phyloP scores from a whole-genome alignment of 2,113 vertebrate species.

The Butorides virescens region DNA sequence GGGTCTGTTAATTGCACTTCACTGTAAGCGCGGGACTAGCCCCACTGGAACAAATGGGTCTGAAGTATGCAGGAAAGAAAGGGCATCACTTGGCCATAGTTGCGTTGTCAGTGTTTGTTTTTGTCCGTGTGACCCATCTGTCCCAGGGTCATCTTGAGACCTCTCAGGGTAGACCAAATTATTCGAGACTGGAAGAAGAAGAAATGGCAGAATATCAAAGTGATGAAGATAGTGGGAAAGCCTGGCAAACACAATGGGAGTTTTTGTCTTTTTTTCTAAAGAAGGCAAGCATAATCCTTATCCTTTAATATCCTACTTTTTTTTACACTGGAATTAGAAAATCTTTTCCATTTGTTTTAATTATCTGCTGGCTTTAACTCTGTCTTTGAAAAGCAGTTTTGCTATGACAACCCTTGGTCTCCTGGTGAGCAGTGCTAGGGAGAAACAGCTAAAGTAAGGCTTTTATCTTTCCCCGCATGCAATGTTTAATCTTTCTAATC shows the following conservation, averaged over 20 bases:
- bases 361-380: slow-evolving; percentile 43
- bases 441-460: slow-evolving; percentile 34
- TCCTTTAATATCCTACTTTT: slow-evolving; percentile 35
- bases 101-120: background rate
- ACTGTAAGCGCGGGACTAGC: too few species aligned
- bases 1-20: rapidly evolving
- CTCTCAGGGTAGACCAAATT: background rate
- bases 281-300: background rate
- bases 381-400: slow-evolving; percentile 57
- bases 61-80: background rate
- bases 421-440: slow-evolving; percentile 15
- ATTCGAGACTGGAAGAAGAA: background rate
- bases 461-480: slow-evolving; percentile 42
- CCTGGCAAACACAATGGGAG: background rate
- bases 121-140: rapidly evolving
- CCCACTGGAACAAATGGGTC: background rate
- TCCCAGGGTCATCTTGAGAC: background rate
- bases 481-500: slow-evolving; percentile 56
- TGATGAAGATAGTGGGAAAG: background rate
- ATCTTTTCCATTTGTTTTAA: slow-evolving; percentile 45
- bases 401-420: slow-evolving; percentile 35
- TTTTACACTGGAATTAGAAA: slow-evolving; percentile 50
- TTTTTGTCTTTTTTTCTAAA: slow-evolving; percentile 10
- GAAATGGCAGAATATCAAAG: background rate
- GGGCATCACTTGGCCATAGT: background rate